These are phyloP conservation scores for Selene dorsalis DNA, from an alignment of 2,797 vertebrate genomes.

Conservation along the genomic window DNA sequence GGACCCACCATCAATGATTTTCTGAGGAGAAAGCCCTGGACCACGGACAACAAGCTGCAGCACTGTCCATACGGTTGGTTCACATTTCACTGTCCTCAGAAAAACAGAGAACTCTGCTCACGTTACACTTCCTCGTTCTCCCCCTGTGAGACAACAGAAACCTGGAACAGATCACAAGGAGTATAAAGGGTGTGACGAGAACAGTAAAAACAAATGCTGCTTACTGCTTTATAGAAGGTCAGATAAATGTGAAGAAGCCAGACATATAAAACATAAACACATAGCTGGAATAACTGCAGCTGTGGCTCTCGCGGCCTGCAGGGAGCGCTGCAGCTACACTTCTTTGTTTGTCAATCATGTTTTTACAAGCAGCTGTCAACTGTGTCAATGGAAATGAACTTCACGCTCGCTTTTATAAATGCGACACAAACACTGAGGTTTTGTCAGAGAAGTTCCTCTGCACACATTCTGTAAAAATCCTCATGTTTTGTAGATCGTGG, in stretches of 20 bases:
- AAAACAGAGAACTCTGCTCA: neutral
- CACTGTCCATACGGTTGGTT: conserved; percentile 90
- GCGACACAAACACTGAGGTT: no score
- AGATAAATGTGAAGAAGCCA: neutral
- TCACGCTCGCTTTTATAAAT: no score
- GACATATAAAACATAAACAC: neutral
- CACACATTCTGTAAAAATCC: no score
- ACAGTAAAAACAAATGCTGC: neutral
- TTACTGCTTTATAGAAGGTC: neutral
- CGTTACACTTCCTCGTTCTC: conserved; percentile 17
- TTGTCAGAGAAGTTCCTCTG: no score
- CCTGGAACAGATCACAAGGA: neutral
- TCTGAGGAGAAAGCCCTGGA: conserved; percentile 84
- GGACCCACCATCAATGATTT: conserved; percentile 90
- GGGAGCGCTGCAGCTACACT: no score
- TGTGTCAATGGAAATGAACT: no score
- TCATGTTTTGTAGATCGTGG: no score
- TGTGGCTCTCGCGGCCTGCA: no score
- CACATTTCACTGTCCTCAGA: neutral
- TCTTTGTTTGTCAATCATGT: no score
- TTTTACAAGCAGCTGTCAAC: no score
- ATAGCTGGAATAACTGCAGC: no score
- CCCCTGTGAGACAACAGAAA: neutral
- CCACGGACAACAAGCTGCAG: conserved; percentile 83
- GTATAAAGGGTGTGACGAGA: neutral